Conservation (phyloP, 2,888 invertebrate species). For the Lithophane ornitopus region DNA sequence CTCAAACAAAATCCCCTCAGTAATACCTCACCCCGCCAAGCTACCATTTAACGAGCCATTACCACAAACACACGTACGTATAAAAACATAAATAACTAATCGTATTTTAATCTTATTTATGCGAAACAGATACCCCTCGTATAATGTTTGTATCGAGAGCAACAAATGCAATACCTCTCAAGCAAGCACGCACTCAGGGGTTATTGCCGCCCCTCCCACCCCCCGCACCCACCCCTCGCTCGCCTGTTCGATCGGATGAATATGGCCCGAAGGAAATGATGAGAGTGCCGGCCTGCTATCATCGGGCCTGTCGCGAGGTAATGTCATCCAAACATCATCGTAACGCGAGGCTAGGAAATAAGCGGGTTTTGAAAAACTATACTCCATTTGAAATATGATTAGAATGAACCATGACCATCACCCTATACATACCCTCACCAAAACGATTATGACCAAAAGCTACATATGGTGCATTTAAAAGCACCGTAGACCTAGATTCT, state of each 20-base stretch:
- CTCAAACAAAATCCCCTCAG: background rate
- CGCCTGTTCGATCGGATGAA: constrained; percentile 78
- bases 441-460: too few relatives aligned
- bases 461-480: too few relatives aligned
- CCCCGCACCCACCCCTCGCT: constrained; percentile 41
- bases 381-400: too few relatives aligned
- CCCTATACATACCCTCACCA: too few relatives aligned
- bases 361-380: constrained; percentile 15
- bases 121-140: constrained; percentile 44
- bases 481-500: too few relatives aligned
- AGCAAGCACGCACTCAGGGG: constrained; percentile 79
- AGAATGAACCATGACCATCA: too few relatives aligned
- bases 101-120: constrained; percentile 57
- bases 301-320: constrained; percentile 70
- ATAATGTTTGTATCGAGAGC: constrained; percentile 66
- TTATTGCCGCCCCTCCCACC: constrained; percentile 74
- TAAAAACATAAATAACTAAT: constrained; percentile 34
- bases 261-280: constrained; percentile 88
- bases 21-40: background rate
- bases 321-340: constrained; percentile 74
- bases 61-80: background rate
- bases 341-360: constrained; percentile 57
- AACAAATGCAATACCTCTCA: constrained; percentile 81
- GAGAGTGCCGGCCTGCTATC: constrained; percentile 82
- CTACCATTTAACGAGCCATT: background rate